Base-by-base conservation (phyloP, 2,888 invertebrate species). In the Tachystola acroxantha region DNA sequence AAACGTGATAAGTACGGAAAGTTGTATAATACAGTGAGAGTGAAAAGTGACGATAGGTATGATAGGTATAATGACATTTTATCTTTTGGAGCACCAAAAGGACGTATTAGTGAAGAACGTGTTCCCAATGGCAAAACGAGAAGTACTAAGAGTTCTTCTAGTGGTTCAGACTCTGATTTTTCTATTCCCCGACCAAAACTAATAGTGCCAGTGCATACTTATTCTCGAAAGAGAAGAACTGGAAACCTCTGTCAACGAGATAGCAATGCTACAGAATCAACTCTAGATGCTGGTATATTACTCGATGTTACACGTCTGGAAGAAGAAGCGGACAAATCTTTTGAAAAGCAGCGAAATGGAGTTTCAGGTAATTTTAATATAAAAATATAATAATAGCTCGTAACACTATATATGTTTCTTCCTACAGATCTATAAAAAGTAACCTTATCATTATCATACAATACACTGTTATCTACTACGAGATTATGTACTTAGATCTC, bases 121-220 rank as follows among this genome's bases (percentile, higher is more conserved):
- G 64, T 67, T 32, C 53, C 62, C 34, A 78, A 27, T 5, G 27
- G 27, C 10, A 81, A 70, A 43, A 50, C 74, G 30, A 64, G 78
- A 51, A 86, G 86, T 80, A 79, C 85, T 34, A 86, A 86, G 70
- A 86, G 82, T 68, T 82, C 85, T 3, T 82, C 87, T n/a, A 88
- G 87, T 55, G 81, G 85, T 41, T 88, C 88, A 2, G 90, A 89
- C 54, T 90, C 90, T 39, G 93, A 93, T 59, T 95, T 95, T 76
- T 90, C 91, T 46, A 96, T 96, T 71, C 96, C 96, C 3, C 87
- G 96, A 56, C 95, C 96, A 20, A 92, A 95, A 62, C 88, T 96
- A 53, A 94, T 96, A 64, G 95, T 95, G 49, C 95, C 96, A 36
- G 94, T 95, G 43, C 95, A 96, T 81, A 95, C 95, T 14, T 95